Evolutionary conservation across 2,888 invertebrate species (phyloP).

Genomic region (Thera britannica): DNA sequence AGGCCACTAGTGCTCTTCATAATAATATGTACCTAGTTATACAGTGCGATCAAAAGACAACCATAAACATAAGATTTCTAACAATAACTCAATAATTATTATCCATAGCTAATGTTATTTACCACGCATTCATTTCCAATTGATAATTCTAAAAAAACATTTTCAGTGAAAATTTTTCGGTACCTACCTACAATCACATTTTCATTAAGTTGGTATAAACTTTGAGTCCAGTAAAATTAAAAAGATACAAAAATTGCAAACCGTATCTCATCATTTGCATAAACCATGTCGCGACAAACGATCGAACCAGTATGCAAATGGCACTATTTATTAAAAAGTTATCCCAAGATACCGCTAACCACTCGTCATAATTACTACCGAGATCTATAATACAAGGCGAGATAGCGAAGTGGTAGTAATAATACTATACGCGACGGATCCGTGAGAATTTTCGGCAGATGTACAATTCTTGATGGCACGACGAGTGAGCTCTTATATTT

Average conservation of each 20-base stretch:
- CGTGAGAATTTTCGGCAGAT: slow-evolving; percentile 86
- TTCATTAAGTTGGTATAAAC: slow-evolving; percentile 3
- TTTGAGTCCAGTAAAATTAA: slow-evolving; percentile 23
- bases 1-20: no score
- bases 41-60: not conserved
- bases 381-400: slow-evolving; percentile 71
- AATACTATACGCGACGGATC: slow-evolving; percentile 76
- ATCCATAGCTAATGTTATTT: no score
- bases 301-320: slow-evolving; percentile 72
- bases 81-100: no score
- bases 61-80: not conserved
- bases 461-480: slow-evolving; percentile 83
- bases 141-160: no score
- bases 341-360: slow-evolving; percentile 73
- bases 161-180: no score
- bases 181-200: not conserved
- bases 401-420: slow-evolving; percentile 73
- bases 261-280: slow-evolving; percentile 46
- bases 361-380: slow-evolving; percentile 73
- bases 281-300: slow-evolving; percentile 53
- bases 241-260: slow-evolving; percentile 29
- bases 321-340: slow-evolving; percentile 73
- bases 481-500: slow-evolving; percentile 80
- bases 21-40: no score
- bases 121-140: no score